A percentile compares a stretch with the other conserved stretches of the same genome.
Conservation (phyloP, 2,797 vertebrate genomes). For the Saxicola maurus region DNA sequence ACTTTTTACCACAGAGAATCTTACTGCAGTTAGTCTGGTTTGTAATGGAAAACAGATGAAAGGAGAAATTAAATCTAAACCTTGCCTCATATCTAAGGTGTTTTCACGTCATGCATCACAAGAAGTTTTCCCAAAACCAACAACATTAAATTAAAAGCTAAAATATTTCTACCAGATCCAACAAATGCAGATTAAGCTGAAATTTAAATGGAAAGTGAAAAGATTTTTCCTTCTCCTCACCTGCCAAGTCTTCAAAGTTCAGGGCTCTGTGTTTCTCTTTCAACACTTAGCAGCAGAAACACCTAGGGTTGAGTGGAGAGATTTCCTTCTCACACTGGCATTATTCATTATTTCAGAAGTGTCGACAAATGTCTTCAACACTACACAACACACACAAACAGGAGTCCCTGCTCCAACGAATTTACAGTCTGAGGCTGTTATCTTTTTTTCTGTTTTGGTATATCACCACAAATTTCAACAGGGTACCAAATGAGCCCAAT, state of each 20-base stretch:
- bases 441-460: constrained; percentile 14
- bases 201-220: constrained; percentile 25
- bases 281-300: constrained; percentile 59
- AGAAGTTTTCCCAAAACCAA: constrained; percentile 42
- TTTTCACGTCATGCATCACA: constrained; percentile 15
- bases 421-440: constrained; percentile 33
- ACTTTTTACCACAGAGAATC: constrained; percentile 13
- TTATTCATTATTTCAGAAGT: constrained; percentile 61
- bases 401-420: constrained; percentile 4
- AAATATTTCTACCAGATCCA: constrained; percentile 25
- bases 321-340: constrained; percentile 54
- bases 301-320: constrained; percentile 60
- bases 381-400: constrained; percentile 28
- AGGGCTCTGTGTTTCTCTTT: constrained; percentile 55
- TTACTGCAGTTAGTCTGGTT: constrained; percentile 39
- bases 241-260: constrained; percentile 41
- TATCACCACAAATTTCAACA: constrained; percentile 24
- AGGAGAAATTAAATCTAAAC: constrained; percentile 36
- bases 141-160: constrained; percentile 48
- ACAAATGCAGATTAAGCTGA: constrained; percentile 34
- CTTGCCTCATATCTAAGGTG: constrained; percentile 9
- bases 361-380: constrained; percentile 61
- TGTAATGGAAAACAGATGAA: constrained; percentile 62
- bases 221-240: constrained; percentile 48
- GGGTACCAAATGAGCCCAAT: constrained; percentile 12